Evolutionary conservation across 1,140 invertebrate species (phyloP).

Genomic region (Saccostrea cuccullata): DNA sequence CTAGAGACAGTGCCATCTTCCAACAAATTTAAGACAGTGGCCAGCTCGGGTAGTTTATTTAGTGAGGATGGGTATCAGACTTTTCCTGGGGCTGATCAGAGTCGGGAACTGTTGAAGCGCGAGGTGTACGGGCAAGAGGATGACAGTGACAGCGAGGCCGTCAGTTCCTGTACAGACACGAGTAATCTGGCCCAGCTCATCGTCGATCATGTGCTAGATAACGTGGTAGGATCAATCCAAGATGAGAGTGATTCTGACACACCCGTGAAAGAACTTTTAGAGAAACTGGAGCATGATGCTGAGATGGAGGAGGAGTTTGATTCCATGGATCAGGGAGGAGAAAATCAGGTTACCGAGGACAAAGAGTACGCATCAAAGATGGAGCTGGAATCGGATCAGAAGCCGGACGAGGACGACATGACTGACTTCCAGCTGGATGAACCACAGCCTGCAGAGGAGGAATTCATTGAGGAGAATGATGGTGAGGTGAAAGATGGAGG

Average conservation of each 20-base stretch:
- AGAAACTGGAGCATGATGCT: background rate
- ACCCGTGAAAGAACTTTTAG: background rate
- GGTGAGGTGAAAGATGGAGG: background rate
- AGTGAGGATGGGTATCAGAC: constrained; percentile 22
- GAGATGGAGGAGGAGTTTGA: background rate
- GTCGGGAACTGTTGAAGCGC: background rate
- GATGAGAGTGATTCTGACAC: constrained; percentile 43
- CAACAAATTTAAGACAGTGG: constrained; percentile 3
- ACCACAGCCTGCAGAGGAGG: background rate
- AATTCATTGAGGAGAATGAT: background rate
- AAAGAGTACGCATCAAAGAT: constrained; percentile 13
- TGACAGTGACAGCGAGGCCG: constrained; percentile 5
- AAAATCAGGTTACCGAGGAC: background rate
- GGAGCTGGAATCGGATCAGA: background rate
- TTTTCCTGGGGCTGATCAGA: constrained; percentile 17
- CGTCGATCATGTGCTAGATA: constrained; percentile 58
- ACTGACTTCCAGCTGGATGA: constrained; percentile 16
- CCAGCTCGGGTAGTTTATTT: constrained; percentile 12
- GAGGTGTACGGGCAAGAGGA: background rate
- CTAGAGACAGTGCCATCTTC: background rate
- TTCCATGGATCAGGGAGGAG: background rate
- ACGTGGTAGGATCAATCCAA: constrained; percentile 49
- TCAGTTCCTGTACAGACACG: constrained; percentile 45
- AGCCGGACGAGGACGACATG: constrained; percentile 32
- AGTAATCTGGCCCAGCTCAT: constrained; percentile 53